Evolutionary conservation across 2,888 invertebrate genomes (phyloP), one percentile per base, ranked within the genome.

Genomic region (Altica lythri): DNA sequence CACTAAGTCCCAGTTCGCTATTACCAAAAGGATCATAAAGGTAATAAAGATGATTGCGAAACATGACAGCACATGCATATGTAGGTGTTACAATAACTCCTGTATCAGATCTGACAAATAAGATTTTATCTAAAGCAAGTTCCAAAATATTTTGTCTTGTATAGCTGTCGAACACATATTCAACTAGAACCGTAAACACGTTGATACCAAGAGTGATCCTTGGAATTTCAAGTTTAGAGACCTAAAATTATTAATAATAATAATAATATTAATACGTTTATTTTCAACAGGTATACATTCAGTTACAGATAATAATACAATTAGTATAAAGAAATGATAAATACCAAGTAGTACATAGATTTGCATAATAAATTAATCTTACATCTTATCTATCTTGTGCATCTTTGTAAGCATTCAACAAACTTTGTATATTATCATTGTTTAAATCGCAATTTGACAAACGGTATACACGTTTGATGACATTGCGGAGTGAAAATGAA

Each of bases 61-160:
- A 78, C 54, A 85, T 79, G 14, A 86, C 74, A 0, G 84, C 80
- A 61, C 85, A 85, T 16, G 84, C 81, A 67, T 85, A 85, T n/a
- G 78, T 78, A 9, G 80, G 77, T 0, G 85, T 86, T 0, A 85
- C 82, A 6, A 86, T 70, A 68, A 86, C 77, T 6, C 84, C 80
- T 37, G 81, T 78, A 56, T 81, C 80, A 45, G 76, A 74, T 64
- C 75, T 78, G 1, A 69, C 61, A 27, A 82, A 76, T 45, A 80
- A 77, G 43, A 79, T 78, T 49, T 72, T 73, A 2, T 67, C 65
- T 4, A 77, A 62, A 1, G 72, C 68, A 12, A 69, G 45, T 43
- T 72, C 72, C 46, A 77, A 50, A 14, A 73, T 69, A 12, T 64
- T 64, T 22, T 70, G 68, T 38, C 72, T 70, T 43, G 72, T 68